Conservation (phyloP, 1,140 invertebrate genomes). For the Dinothrombium tinctorium region DNA sequence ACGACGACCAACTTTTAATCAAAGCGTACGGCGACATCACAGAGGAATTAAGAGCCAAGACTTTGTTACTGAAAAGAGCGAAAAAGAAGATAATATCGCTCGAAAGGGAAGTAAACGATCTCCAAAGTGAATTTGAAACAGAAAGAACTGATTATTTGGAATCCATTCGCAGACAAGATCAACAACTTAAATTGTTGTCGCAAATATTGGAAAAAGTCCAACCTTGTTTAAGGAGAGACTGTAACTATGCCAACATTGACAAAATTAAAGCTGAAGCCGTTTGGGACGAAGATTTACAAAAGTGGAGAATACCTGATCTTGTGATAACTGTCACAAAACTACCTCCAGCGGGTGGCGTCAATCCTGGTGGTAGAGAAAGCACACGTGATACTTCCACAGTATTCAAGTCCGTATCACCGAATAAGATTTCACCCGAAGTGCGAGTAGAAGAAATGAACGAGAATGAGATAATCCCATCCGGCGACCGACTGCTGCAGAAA, state of each 20-base stretch:
- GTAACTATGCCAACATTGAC: slow-evolving; percentile 44
- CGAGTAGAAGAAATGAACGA: slow-evolving; percentile 1
- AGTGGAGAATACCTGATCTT: slow-evolving; percentile 45
- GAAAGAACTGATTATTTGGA: slow-evolving; percentile 57
- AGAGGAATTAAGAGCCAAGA: slow-evolving; percentile 46
- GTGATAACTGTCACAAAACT: slow-evolving; percentile 35
- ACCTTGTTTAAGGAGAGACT: slow-evolving; percentile 42
- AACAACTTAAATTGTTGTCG: slow-evolving; percentile 39
- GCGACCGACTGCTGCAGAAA: slow-evolving; percentile 24
- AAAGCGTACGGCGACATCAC: slow-evolving; percentile 46
- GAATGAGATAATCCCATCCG: neutral
- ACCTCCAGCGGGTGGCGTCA: slow-evolving; percentile 28
- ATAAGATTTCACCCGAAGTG: neutral
- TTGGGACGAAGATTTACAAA: slow-evolving; percentile 49
- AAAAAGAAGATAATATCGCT: slow-evolving; percentile 36
- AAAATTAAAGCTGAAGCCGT: slow-evolving; percentile 37
- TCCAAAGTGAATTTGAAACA: slow-evolving; percentile 58
- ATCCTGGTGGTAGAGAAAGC: neutral
- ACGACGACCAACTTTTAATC: slow-evolving; percentile 38
- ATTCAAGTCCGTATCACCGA: neutral
- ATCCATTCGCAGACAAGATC: slow-evolving; percentile 49
- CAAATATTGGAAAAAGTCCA: slow-evolving; percentile 44
- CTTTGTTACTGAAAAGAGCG: slow-evolving; percentile 38
- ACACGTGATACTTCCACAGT: slow-evolving; percentile 1
- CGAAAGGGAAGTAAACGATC: slow-evolving; percentile 46